These are phyloP conservation scores for Hemitrygon akajei DNA, from an alignment of 2,797 vertebrate species.

Conservation along the genomic window DNA sequence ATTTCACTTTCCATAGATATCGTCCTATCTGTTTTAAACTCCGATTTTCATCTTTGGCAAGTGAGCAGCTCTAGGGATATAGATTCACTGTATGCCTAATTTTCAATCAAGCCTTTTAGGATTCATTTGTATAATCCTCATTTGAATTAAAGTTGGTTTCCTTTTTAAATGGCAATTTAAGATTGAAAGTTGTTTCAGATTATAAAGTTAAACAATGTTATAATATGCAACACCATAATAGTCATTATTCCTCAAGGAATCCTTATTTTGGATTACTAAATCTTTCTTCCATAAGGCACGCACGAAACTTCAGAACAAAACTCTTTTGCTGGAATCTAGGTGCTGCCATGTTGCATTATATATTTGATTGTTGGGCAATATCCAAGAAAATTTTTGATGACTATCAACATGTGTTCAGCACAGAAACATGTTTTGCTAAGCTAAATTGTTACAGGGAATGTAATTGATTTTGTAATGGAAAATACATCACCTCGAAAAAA, in stretches of 20 bases:
- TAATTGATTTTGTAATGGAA: neutral
- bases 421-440: neutral
- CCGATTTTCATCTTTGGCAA: neutral
- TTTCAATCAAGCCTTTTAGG: neutral
- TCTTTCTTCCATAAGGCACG: neutral
- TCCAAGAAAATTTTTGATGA: neutral
- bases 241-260: no score
- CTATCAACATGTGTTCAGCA: neutral
- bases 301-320: no score
- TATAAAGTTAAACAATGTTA: neutral
- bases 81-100: neutral
- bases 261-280: neutral
- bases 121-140: neutral
- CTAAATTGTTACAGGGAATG: neutral
- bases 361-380: neutral
- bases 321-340: neutral
- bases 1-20: no score
- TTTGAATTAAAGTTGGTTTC: neutral
- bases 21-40: no score
- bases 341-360: neutral
- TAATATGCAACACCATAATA: neutral
- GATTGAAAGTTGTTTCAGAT: neutral
- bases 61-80: neutral
- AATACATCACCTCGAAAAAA: neutral
- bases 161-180: neutral